A percentile compares a stretch with the other conserved stretches of the same genome.
These are phyloP conservation scores for Tautogolabrus adspersus DNA, from an alignment of 2,113 vertebrate species.

Conservation along the genomic window DNA sequence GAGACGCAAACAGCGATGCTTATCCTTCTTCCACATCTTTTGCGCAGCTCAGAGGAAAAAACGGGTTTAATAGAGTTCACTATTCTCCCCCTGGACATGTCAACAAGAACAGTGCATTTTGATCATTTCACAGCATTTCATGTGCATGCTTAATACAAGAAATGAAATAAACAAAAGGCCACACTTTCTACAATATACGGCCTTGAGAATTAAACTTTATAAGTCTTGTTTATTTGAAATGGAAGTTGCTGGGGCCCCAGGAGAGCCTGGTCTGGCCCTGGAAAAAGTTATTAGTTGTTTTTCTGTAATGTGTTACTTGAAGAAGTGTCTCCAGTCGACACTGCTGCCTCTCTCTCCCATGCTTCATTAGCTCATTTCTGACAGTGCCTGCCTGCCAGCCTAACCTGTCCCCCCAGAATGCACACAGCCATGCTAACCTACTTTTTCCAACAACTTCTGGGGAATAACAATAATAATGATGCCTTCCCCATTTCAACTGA, in stretches of 20 bases:
- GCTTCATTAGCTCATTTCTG: conserved; percentile 46
- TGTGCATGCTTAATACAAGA: too few species aligned
- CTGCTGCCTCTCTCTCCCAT: not conserved
- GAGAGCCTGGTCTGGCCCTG: not conserved
- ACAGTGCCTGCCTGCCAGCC: conserved; percentile 18
- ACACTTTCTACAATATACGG: too few species aligned
- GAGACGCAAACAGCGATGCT: too few species aligned
- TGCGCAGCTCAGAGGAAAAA: too few species aligned
- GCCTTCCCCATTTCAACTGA: conserved; percentile 17
- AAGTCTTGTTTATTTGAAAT: not conserved
- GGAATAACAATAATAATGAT: conserved; percentile 26
- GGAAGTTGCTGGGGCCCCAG: not conserved
- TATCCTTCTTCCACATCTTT: too few species aligned
- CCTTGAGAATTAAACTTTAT: not conserved
- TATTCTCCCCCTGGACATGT: too few species aligned
- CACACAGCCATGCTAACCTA: conserved; percentile 54
- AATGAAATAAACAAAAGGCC: too few species aligned
- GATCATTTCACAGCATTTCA: too few species aligned
- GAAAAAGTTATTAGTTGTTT: not conserved
- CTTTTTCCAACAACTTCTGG: conserved; percentile 36
- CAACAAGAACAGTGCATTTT: too few species aligned
- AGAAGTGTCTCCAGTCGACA: not conserved
- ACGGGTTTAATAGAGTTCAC: too few species aligned
- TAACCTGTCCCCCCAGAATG: conserved; percentile 7
- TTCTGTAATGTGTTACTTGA: not conserved